Base-by-base conservation (phyloP, 2,797 vertebrate genomes). In the Ctenosaura bakeri region DNA sequence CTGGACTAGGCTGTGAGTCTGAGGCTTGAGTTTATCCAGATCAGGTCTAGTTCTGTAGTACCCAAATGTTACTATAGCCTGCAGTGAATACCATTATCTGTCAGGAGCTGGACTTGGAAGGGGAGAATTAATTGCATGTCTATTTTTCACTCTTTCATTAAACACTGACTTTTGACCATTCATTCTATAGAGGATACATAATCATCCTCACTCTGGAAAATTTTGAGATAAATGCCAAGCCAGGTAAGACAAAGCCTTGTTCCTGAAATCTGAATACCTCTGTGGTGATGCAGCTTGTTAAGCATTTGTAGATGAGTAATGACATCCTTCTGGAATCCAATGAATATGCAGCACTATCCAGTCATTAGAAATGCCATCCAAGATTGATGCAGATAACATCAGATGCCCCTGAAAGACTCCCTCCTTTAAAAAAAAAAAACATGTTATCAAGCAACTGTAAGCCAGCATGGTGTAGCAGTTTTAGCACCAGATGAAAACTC, bases 211-310 rank as follows among this genome's bases (percentile, higher is more conserved):
- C 91, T 87, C 90, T 92, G 84, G 90, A 89, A 88, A 95, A 92
- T 79, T 38, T 77, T 56, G 83, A 95, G 64, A 84, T 91, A 0
- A 1, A 81, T 92, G 94, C 94, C 94, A 95, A 93, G 85, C 91
- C 77, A 91, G 87, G 92, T 76, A 86, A 95, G 93, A 93, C 91
- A 94, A 94, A 93, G 94, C 92, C 91, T 71, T 94, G 91, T 94
- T 95, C 94, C 94, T 90, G 89, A 86, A 90, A 90, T 82, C 73
- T 94, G 92, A 94, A 93, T 94, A 94, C 89, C 92, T 91, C 78
- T 35, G 90, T 86, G 91, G 86, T 96, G 94, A 94, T 54, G 88
- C 89, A 83, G 64, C 88, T 89, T 93, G 93, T 94, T 69, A 89
- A 76, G 95, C 32, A 83, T 46, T 93, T 93, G 20, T 89, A 84